Base-by-base conservation (phyloP, 2,797 vertebrate species). In the Xiphophorus birchmanni region DNA sequence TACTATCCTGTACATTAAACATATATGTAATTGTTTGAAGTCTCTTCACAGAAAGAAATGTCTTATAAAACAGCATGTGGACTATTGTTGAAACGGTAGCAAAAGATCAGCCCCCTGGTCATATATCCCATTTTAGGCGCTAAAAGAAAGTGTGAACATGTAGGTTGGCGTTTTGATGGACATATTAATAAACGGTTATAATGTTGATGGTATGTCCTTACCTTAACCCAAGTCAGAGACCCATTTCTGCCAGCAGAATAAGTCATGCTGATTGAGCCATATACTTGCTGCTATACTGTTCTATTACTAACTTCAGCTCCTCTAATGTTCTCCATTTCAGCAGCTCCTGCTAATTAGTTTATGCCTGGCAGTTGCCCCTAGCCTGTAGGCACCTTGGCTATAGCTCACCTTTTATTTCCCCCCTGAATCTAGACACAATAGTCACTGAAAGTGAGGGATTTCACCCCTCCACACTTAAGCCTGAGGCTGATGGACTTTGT, bases 391-490 rank as follows among this genome's bases (percentile, higher is more conserved):
- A 79, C 86, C 65, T 82, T 85, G 89, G 87, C 84, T 81, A 48
- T 73, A 71, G 75, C 81, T 91, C 90, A 82, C 88, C 87, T 91
- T 71, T 89, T 84, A 83, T 87, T 89, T 88, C 86, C 87, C 87
- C 82, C 87, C 80, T 79, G 86, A 88, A 82, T 81, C n/a, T 5
- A 80, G 85, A 85, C 84, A 82, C 79, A 89, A 88, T 88, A 77
- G 91, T 76, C 80, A 48, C 65, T 79, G 82, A 85, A 83, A 90
- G 89, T 85, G 88, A 85, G 86, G 82, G 87, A 91, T 90, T 93
- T 92, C 86, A 73, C 69, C 76, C 86, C 83, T 86, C 78, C 60
- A 32, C 86, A 83, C 67, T 76, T 82, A 79, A 84, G 88, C 89
- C 86, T 80, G 37, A 48, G 91, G 89, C 90, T 88, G 86, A 88